phyloP scores from a whole-genome alignment of 35 echinoderm and acorn worm species.

The Amphiura filiformis region DNA sequence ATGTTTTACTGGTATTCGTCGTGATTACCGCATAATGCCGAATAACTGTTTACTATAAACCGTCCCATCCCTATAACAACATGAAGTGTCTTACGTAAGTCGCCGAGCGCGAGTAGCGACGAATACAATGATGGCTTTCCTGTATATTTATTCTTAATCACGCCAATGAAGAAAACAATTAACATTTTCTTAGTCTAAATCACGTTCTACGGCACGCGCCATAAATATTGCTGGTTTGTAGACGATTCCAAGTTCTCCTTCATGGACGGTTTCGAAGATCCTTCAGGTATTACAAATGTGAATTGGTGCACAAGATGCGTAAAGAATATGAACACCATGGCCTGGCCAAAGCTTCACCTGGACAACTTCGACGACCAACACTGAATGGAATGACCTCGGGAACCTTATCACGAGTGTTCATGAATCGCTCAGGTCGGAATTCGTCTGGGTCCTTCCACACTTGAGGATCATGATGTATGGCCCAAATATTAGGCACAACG shows the following conservation, averaged over 20 bases:
- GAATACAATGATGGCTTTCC: no score
- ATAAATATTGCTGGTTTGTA: background rate
- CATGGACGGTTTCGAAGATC: background rate
- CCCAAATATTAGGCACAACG: slow-evolving; percentile 20
- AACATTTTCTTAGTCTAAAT: background rate
- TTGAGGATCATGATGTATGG: slow-evolving; percentile 15
- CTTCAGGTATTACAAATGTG: slow-evolving; percentile 35
- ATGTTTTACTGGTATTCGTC: no score
- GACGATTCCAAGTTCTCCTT: slow-evolving; percentile 20
- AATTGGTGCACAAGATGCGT: slow-evolving; percentile 53
- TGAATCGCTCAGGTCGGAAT: slow-evolving; percentile 48
- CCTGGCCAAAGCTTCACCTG: slow-evolving; percentile 47
- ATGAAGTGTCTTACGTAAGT: no score
- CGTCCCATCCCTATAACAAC: no score
- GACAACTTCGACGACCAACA: slow-evolving; percentile 45
- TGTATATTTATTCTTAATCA: background rate
- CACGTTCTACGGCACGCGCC: slow-evolving; percentile 14
- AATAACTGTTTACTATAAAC: no score
- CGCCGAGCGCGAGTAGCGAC: no score
- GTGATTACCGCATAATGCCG: no score
- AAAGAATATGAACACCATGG: slow-evolving; percentile 56
- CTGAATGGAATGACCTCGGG: background rate
- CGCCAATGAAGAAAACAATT: background rate
- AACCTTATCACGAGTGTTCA: background rate
- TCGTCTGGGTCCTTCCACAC: slow-evolving; percentile 40